Base-by-base conservation (phyloP, 2,888 invertebrate species). In the Andricus curvator region DNA sequence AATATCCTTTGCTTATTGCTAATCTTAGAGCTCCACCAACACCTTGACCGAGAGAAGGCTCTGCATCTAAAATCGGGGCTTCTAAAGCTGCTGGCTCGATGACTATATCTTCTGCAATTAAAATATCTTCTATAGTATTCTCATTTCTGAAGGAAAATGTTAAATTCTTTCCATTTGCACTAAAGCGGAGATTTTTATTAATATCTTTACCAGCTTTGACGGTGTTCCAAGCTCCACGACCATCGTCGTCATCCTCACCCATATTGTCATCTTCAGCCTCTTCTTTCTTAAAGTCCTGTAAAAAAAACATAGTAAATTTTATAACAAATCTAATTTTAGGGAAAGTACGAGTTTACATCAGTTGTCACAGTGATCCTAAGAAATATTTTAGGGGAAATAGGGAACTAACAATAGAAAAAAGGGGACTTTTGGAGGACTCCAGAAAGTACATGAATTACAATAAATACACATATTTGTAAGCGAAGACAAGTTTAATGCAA, bases 1-100 rank as follows among this genome's bases (percentile, higher is more conserved):
- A 94, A 93, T 98, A 98, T 15, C 98, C 99, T 94, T 99, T 99
- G 90, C 97, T 98, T 92, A 97, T 95, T 37, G 99, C 99, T 84
- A 99, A 94, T 89, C 96, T 95, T 83, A 99, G 94, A 20, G 99
- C 99, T 85, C 97, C 98, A 66, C 96, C 98, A 82, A 99, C 96
- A 77, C 99, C 99, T n/a, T 96, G 95, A 82, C 97, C 97, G 77
- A 98, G 96, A 89, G 97, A 96, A 1, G 99, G 99, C 93, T 99
- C 99, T 85, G 98, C 98, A 90, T 98, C 98, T 87, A 99, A 94
- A 85, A 97, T 96, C 84, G 95, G 95, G 25, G 94, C 94, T 89
- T 95, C 95, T 83, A 94, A 93, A 9, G 94, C 93, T 70, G 94
- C 94, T 88, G 92, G 94, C 92, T 93, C 94, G 85, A 89, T 93